Conservation (phyloP, 2,113 vertebrate species). For the Canis aureus region DNA sequence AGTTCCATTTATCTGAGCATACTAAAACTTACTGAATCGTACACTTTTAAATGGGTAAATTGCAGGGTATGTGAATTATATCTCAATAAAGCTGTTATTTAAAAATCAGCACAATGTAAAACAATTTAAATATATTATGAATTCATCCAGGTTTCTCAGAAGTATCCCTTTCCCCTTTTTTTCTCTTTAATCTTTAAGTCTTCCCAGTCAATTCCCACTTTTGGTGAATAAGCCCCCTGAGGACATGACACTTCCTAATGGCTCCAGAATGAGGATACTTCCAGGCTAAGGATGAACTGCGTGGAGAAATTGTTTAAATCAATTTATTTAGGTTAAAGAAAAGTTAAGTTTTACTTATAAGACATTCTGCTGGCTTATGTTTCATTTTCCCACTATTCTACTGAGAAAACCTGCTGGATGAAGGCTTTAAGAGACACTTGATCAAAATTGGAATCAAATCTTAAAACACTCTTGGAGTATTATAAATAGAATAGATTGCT, state of each 20-base stretch:
- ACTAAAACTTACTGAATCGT: background rate
- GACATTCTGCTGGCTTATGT: background rate
- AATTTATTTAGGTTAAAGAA: background rate
- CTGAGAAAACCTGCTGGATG: background rate
- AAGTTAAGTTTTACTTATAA: background rate
- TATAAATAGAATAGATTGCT: background rate
- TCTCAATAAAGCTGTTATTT: background rate
- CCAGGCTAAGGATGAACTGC: background rate
- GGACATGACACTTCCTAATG: background rate
- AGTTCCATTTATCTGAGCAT: background rate
- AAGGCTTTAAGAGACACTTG: background rate
- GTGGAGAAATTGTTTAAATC: background rate
- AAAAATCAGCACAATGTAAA: background rate
- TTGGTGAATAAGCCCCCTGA: background rate
- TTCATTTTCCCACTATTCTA: conserved; percentile 3
- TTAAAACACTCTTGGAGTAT: background rate
- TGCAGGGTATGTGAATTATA: background rate
- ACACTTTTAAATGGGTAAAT: background rate
- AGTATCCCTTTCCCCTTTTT: background rate
- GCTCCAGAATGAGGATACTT: background rate
- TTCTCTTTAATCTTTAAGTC: background rate
- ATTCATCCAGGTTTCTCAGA: background rate
- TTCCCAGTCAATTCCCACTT: background rate
- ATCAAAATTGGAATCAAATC: background rate
- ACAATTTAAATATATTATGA: background rate